Base-by-base conservation (phyloP, 2,113 vertebrate species). In the Orycteropus afer region DNA sequence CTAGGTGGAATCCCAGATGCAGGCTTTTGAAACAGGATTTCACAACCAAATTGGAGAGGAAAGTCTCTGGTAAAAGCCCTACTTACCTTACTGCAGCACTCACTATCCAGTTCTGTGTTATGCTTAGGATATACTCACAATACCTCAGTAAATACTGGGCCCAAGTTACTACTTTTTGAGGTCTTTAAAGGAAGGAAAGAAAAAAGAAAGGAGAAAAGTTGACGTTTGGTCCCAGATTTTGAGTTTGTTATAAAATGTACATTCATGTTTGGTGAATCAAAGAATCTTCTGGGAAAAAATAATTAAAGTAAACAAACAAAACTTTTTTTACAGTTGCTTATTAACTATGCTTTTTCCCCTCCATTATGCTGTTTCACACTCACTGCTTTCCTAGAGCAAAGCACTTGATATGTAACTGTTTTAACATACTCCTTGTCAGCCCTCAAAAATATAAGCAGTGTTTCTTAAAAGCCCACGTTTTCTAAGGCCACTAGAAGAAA, bases 401-500 rank as follows among this genome's bases (percentile, higher is more conserved):
- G 98, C 98, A 98, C 98, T 99, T 98, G 98, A 93, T 98, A 97
- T 95, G 93, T 97, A 97, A 98, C 96, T 97, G 97, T 94, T 98
- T 96, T 96, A 97, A 98, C 96, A 98, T 97, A 98, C 96, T 98
- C 97, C 97, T 97, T 96, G 89, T 97, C 98, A 98, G 98, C 98
- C 98, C 98, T 98, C 98, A 95, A 96, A 97, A 98, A 97, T 98
- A 98, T 82, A 98, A 98, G 98, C 98, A 97, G 97, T 98, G 98
- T 98, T 98, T 98, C 97, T 99, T 98, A 98, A 99, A 98, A 99
- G 99, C 99, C 98, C 99, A 93, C 99, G 98, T 99, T 98, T 99
- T 98, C 98, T 99, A 99, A 99, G 99, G 99, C 99, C 99, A 99
- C 99, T 98, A 98, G 97, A 98, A 96, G 94, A 98, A 98, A 97